Conservation (phyloP, 1,140 invertebrate species). For the Ladona fulva region DNA sequence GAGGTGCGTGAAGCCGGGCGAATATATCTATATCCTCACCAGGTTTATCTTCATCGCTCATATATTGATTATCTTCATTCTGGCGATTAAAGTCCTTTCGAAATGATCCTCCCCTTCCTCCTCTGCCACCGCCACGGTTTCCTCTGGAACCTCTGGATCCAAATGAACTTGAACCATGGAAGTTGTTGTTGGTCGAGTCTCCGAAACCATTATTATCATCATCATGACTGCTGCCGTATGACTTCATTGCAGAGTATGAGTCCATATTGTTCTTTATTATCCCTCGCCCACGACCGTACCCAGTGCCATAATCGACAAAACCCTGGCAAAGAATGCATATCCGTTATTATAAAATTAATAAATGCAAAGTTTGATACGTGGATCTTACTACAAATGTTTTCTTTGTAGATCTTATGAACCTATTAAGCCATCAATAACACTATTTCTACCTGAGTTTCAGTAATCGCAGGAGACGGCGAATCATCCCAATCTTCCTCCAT, state of each 20-base stretch:
- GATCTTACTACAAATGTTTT: too few species aligned
- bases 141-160: constrained; percentile 13
- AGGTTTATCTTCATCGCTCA: too few species aligned
- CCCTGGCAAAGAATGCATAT: not conserved
- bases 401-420: too few species aligned
- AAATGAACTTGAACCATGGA: constrained; percentile 11
- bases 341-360: too few species aligned
- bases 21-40: too few species aligned
- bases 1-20: too few species aligned
- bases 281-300: not conserved
- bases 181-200: constrained; percentile 13
- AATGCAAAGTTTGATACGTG: too few species aligned
- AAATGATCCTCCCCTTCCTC: constrained; percentile 21
- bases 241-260: not conserved
- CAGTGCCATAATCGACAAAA: not conserved
- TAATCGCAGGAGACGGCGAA: too few species aligned
- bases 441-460: too few species aligned
- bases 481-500: too few species aligned
- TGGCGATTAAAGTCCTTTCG: constrained; percentile 17
- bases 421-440: too few species aligned
- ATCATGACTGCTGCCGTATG: not conserved
- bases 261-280: not conserved
- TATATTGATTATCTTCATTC: not conserved
- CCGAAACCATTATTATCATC: constrained; percentile 24
- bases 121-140: constrained; percentile 19